phyloP scores from a whole-genome alignment of 2,113 vertebrate genomes.

The Aix galericulata region DNA sequence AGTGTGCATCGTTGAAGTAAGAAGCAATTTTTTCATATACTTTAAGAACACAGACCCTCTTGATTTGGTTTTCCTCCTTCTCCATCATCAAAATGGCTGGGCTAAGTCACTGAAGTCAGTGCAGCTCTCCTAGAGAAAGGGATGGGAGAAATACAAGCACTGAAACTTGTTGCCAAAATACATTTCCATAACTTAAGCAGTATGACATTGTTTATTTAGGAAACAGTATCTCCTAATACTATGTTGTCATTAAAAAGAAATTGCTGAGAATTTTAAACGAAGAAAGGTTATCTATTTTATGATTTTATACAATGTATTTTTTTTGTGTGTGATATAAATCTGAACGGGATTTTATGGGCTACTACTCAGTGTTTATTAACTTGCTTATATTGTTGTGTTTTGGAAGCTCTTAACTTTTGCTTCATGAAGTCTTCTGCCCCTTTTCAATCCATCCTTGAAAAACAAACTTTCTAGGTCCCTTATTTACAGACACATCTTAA shows the following conservation, averaged over 20 bases:
- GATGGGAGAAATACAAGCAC: not conserved
- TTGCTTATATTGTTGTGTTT: not conserved
- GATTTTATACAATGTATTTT: not conserved
- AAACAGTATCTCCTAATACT: not conserved
- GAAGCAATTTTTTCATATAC: constrained; percentile 83
- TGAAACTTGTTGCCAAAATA: not conserved
- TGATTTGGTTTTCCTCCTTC: constrained; percentile 78
- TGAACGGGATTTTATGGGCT: not conserved
- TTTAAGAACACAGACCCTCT: constrained; percentile 78
- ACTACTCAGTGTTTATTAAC: not conserved
- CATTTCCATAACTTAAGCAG: not conserved
- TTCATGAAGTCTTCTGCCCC: not conserved
- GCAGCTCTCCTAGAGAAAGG: not conserved
- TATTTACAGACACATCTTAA: not conserved
- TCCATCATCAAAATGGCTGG: constrained; percentile 67
- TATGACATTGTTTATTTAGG: not conserved
- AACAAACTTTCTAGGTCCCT: not conserved
- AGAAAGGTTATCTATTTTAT: not conserved
- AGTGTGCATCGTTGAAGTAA: constrained; percentile 79
- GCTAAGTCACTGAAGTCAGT: not conserved
- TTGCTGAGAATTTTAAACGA: not conserved
- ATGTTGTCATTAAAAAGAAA: not conserved
- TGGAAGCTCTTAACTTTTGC: not conserved
- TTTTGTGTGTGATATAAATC: not conserved
- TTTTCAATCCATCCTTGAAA: not conserved